These are phyloP conservation scores for Clupea harengus DNA, from an alignment of 2,113 vertebrate genomes.

Conservation along the genomic window DNA sequence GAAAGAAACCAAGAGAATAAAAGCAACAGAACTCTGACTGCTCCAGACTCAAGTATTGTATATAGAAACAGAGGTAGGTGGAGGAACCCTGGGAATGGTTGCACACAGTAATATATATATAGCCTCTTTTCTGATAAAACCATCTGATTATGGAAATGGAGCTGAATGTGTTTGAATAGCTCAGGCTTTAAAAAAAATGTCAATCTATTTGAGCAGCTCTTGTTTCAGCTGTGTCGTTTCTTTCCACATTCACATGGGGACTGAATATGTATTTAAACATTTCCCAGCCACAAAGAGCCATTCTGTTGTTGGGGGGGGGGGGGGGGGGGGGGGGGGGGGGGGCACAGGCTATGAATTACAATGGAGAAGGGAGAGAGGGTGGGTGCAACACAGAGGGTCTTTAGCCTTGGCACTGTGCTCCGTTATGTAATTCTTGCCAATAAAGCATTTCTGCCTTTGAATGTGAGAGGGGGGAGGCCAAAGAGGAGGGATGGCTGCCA, in stretches of 20 bases:
- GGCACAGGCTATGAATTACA: background rate
- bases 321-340: background rate
- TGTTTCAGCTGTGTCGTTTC: background rate
- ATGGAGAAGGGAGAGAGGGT: conserved; percentile 19
- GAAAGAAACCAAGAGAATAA: background rate
- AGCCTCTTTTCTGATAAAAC: background rate
- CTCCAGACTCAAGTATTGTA: background rate
- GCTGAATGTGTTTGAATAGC: background rate
- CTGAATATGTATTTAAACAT: conserved; percentile 14
- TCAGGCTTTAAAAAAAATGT: background rate
- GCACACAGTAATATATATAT: background rate
- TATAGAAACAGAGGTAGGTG: background rate
- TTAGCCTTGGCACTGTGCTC: conserved; percentile 54
- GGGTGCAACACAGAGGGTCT: conserved; percentile 28
- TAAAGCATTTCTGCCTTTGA: conserved; percentile 52
- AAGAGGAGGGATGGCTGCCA: conserved; percentile 18
- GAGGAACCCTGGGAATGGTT: background rate
- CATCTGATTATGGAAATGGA: background rate
- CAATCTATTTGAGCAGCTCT: background rate
- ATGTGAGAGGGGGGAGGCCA: conserved; percentile 27
- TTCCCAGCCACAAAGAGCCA: conserved; percentile 40
- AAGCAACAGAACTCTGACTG: background rate
- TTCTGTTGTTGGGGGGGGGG: conserved; percentile 25
- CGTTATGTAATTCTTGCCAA: conserved; percentile 60
- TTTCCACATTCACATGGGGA: background rate